Percentiles rank a stretch among this genome's conserved stretches.
phyloP scores from a whole-genome alignment of 2,888 invertebrate species.

The Tachina fera region DNA sequence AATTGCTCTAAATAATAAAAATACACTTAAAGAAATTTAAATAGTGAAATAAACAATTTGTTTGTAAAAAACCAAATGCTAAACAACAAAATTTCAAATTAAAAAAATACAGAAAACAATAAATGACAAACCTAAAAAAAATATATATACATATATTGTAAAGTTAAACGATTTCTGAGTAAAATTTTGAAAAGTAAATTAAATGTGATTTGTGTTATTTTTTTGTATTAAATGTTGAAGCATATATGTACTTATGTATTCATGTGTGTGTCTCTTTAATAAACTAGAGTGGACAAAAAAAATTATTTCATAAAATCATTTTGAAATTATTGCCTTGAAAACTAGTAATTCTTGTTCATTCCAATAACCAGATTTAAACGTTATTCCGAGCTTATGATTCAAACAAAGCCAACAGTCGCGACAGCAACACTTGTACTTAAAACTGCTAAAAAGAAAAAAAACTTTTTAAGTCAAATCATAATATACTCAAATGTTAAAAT shows the following conservation, averaged over 20 bases:
- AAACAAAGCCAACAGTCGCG: slow-evolving; percentile 15
- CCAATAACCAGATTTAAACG: slow-evolving; percentile 25
- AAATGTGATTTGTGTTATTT: slow-evolving; percentile 1
- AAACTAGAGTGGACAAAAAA: too few species aligned
- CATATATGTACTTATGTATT: too few species aligned
- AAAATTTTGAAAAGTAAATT: slow-evolving; percentile 31
- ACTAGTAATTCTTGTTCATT: slow-evolving; percentile 54
- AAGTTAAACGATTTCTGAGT: slow-evolving; percentile 9
- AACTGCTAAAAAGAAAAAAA: slow-evolving; percentile 10
- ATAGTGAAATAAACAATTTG: slow-evolving; percentile 1
- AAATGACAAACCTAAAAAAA: slow-evolving; percentile 56
- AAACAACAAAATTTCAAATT: neutral
- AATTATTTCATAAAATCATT: too few species aligned
- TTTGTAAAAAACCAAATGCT: neutral
- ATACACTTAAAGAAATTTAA: slow-evolving; percentile 11
- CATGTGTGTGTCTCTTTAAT: too few species aligned
- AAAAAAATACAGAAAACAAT: slow-evolving; percentile 56
- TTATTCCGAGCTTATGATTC: neutral
- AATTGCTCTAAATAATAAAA: slow-evolving; percentile 22
- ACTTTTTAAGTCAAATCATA: neutral
- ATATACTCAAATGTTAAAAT: slow-evolving; percentile 4
- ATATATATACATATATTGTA: too few species aligned
- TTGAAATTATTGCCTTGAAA: neutral
- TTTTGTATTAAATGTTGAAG: neutral
- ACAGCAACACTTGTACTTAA: neutral